Base-by-base conservation (phyloP, 1,140 invertebrate genomes). In the Hycleus phaleratus region DNA sequence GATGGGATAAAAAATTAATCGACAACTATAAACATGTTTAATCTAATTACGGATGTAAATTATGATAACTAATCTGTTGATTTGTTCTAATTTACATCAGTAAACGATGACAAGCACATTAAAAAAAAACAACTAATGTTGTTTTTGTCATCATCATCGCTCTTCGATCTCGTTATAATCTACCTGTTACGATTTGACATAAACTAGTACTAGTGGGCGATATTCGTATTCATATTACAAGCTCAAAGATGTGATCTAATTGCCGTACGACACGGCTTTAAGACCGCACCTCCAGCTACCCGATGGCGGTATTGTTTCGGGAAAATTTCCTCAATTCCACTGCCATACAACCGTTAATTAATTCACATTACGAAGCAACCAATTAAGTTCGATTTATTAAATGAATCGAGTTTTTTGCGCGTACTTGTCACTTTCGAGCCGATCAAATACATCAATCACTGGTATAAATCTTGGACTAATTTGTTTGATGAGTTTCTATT, bases 351-450 rank as follows among this genome's bases (percentile, higher is more conserved):
- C 63, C 61, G 56, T 52, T 65, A 65, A 63, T 65, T 65, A 65
- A 65, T 65, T 65, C 59, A 64, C 61, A 63, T 65, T 65, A 65
- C 64, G 63, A 58, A 61, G 56, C 61, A 65, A 56, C 58, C 63
- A 65, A 65, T 65, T 65, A 65, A 65, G 54, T 61, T 32, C 59
- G 59, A 65, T 63, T 65, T 61, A 63, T 56, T 63, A 60, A 65
- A 58, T 58, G 57, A 61, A 65, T 59, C 61, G 49, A 49, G 25
- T 32, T 32, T 32, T 32, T 32, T 32, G 4, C 32, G 32, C 7
- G 4, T 0, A 7, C 32, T 32, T 32, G 32, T 32, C 32, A 32
- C 7, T 49, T 58, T 32, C 25, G 56, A 61, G 45, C 45, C 38
- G 59, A 58, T 64, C 56, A 45, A 40, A 46, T 10, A 46, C 50